These are phyloP conservation scores for Cyclopterus lumpus DNA, from an alignment of 2,797 vertebrate genomes.

Conservation along the genomic window DNA sequence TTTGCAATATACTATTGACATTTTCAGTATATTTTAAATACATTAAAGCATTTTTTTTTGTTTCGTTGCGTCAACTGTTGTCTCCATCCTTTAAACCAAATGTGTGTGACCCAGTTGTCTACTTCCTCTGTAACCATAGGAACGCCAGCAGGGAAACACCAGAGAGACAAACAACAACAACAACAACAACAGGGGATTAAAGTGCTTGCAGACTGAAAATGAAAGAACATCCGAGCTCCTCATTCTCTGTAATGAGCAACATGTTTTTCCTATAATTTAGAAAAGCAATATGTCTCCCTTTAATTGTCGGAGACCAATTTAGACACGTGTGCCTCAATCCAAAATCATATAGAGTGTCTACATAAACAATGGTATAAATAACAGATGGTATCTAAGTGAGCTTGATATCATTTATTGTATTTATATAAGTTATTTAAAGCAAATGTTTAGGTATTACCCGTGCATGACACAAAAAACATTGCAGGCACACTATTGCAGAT, in stretches of 20 bases:
- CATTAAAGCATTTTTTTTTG: no score
- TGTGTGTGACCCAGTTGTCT: rapidly evolving
- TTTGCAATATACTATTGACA: no score
- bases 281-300: not conserved
- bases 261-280: not conserved
- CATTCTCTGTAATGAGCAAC: not conserved
- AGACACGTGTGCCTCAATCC: not conserved
- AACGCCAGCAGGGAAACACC: constrained; percentile 36
- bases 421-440: not conserved
- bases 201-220: not conserved
- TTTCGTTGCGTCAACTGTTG: no score
- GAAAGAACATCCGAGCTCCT: not conserved
- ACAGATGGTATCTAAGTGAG: not conserved
- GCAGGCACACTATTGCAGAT: not conserved
- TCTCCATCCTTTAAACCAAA: not conserved
- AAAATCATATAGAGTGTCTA: no score
- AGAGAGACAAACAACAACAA: not conserved
- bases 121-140: constrained; percentile 9
- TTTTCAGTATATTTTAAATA: no score
- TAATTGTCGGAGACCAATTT: not conserved
- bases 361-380: not conserved
- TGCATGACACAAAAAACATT: not conserved
- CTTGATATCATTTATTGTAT: not conserved
- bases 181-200: not conserved
- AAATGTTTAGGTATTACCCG: not conserved